Base-by-base conservation (phyloP, 1,140 invertebrate genomes). In the Meloidogyne exigua region DNA sequence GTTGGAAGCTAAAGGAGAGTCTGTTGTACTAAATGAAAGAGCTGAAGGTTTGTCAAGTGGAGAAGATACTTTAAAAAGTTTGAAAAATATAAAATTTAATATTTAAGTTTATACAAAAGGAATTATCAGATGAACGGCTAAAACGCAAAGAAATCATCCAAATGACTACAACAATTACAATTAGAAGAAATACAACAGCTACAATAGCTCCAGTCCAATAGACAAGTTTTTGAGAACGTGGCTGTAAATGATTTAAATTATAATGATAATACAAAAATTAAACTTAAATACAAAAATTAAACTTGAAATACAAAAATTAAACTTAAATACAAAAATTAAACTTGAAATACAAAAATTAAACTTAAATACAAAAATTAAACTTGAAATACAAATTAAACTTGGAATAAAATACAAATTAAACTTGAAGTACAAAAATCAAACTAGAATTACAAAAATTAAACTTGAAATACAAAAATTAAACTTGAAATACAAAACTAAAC, bases 81-180 rank as follows among this genome's bases (percentile, higher is more conserved):
- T 72, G 39, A 28, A 36, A 23, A 75, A 66, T 15, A 39, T 0
- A 39, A 10, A 9, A 9, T 39, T 39, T 44, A n/a, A 44, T 15
- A 21, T 1, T 13, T 32, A 73, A 77, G 74, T 75, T 68, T 83
- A 74, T 72, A 66, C 69, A 73, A 68, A 69, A 36, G 63, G 65
- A n/a, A 74, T 76, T 49, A 21, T 79, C 39, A 67, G 64, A 62
- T 15, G 72, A 73, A 9, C 77, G 63, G 44, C 81, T 85, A 36
- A 78, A 78, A 5, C 85, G 71, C 65, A 80, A 81, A 25, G 70
- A 76, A 28, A 87, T 87, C 81, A 87, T 80, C 75, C 83, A 86
- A 57, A 86, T 79, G n/a, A 84, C 68, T 11, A 72, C 69, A 28
- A 82, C 83, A 68, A 86, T 76, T n/a, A 87, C 67, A 23, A 87